A percentile compares a stretch with the other conserved stretches of the same genome.
phyloP scores from a whole-genome alignment of 2,113 vertebrate genomes.

The Labeo catla region DNA sequence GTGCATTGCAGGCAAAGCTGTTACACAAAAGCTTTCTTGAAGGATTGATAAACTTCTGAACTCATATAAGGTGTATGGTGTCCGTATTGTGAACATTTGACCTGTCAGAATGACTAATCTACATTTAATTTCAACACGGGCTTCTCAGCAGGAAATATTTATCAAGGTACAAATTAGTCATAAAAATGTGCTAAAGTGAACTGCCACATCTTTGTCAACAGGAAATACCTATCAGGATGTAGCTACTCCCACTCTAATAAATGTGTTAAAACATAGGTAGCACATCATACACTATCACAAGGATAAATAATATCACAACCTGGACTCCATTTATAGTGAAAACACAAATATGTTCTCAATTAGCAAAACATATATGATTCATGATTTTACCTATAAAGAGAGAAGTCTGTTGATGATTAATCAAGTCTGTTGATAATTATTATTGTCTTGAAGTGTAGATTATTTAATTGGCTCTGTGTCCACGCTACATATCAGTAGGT shows the following conservation, averaged over 20 bases:
- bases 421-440: not conserved
- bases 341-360: not conserved
- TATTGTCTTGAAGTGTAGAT: not conserved
- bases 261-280: not conserved
- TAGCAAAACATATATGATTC: not conserved
- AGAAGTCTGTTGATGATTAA: not conserved
- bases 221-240: conserved; percentile 7
- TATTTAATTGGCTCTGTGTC: not conserved
- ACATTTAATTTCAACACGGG: not conserved
- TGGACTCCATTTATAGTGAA: not conserved
- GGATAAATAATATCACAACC: not conserved
- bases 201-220: not conserved
- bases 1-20: not conserved
- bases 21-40: not conserved
- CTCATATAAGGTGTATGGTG: no score
- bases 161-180: not conserved
- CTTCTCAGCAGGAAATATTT: not conserved
- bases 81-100: not conserved
- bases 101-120: not conserved
- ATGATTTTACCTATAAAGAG: not conserved
- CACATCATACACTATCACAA: not conserved
- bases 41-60: not conserved
- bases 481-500: no score
- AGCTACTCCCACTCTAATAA: not conserved
- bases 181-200: not conserved